These are phyloP conservation scores for Laupala kohalensis DNA, from an alignment of 1,140 invertebrate genomes.

Conservation along the genomic window DNA sequence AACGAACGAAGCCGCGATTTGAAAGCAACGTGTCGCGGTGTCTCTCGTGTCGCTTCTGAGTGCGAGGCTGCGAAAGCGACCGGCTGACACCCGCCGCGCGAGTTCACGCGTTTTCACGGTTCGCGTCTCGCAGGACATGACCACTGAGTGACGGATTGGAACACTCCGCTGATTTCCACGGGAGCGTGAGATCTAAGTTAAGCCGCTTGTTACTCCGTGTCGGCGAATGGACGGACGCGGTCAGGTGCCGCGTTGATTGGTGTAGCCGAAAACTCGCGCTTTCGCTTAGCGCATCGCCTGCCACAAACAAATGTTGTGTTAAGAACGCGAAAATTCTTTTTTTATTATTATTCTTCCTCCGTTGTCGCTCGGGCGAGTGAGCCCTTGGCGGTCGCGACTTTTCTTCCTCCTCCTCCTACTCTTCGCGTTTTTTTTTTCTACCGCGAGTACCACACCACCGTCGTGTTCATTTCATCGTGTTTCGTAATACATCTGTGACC, in stretches of 20 bases:
- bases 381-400: neutral
- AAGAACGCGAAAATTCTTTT: neutral
- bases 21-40: no score
- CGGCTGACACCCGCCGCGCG: no score
- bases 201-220: neutral
- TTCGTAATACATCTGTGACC: neutral
- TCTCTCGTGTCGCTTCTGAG: no score
- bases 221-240: no score
- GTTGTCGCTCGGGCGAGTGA: neutral
- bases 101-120: neutral
- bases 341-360: neutral
- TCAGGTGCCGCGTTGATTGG: neutral
- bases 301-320: neutral
- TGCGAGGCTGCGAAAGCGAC: no score
- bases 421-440: no score
- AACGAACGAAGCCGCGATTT: no score
- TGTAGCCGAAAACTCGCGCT: neutral
- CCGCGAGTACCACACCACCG: neutral
- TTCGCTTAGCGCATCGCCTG: neutral
- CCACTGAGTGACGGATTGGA: neutral
- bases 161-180: neutral
- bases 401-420: no score
- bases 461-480: neutral
- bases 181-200: neutral
- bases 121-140: neutral